Evolutionary conservation across 1,140 invertebrate species (phyloP).

Genomic region (Diploscapter pachys): DNA sequence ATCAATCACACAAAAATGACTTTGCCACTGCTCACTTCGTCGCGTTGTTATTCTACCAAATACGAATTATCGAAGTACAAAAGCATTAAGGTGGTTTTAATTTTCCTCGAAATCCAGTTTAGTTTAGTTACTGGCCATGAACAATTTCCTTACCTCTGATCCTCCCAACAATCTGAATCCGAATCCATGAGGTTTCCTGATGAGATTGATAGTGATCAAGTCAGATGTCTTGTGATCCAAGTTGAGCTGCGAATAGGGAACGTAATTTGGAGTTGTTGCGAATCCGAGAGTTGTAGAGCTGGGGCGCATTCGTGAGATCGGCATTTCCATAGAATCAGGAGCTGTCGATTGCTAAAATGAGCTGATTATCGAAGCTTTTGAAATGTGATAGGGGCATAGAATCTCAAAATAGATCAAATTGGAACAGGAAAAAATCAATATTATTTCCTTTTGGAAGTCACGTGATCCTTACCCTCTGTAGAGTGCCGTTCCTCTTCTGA

Average conservation of each 20-base stretch:
- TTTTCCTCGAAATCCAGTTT: no score
- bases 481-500: constrained; percentile 6
- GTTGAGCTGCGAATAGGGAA: constrained; percentile 35
- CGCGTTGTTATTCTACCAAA: no score
- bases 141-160: constrained; percentile 84
- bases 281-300: constrained; percentile 44
- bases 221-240: constrained; percentile 65
- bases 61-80: no score
- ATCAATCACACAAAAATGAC: no score
- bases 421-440: no score
- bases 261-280: constrained; percentile 46
- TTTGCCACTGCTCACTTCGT: no score
- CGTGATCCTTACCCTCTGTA: constrained; percentile 20
- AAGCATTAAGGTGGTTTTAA: no score
- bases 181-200: constrained; percentile 80
- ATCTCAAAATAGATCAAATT: no score
- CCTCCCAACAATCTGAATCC: constrained; percentile 98
- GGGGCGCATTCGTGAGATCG: constrained; percentile 28
- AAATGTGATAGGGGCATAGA: background rate
- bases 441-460: no score
- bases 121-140: no score
- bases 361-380: background rate
- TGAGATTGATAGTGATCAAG: constrained; percentile 75
- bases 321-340: no score
- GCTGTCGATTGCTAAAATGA: no score